Percentiles rank a stretch among this genome's conserved stretches.
Conservation (phyloP, 2,888 invertebrate species). For the Torymus texanus region DNA sequence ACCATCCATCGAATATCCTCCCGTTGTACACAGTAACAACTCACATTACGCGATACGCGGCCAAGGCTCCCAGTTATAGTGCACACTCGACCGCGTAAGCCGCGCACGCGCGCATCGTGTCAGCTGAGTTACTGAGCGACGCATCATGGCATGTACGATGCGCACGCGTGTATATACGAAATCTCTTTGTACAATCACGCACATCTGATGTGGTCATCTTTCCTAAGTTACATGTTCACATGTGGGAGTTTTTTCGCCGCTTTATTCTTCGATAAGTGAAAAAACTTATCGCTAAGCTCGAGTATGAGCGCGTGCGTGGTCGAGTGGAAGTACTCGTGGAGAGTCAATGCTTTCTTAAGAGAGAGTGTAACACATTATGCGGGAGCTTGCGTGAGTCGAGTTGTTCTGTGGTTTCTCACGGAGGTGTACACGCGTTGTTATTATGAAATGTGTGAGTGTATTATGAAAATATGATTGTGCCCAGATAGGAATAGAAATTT, state of each 20-base stretch:
- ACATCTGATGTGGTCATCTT: constrained; percentile 39
- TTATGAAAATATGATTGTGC: no score
- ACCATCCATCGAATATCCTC: background rate
- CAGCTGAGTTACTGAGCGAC: constrained; percentile 33
- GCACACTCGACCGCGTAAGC: background rate
- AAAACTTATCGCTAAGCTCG: constrained; percentile 5
- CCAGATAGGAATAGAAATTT: no score
- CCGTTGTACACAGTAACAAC: no score
- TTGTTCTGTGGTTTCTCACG: no score
- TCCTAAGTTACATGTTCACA: background rate
- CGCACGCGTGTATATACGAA: constrained; percentile 2
- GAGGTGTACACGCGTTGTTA: no score
- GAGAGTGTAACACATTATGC: no score
- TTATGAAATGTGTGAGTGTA: no score
- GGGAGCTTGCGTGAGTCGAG: no score
- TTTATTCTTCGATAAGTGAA: constrained; percentile 24
- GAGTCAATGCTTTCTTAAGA: no score
- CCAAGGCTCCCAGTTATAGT: constrained; percentile 1
- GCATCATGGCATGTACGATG: background rate
- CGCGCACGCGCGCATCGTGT: constrained; percentile 16
- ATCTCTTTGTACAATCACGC: constrained; percentile 27
- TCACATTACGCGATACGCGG: background rate
- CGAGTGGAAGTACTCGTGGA: no score
- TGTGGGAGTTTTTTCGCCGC: background rate
- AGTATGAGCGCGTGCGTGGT: background rate